A percentile compares a stretch with the other conserved stretches of the same genome.
Conservation (phyloP, 2,888 invertebrate genomes). For the Xestoiulus laeticollis region DNA sequence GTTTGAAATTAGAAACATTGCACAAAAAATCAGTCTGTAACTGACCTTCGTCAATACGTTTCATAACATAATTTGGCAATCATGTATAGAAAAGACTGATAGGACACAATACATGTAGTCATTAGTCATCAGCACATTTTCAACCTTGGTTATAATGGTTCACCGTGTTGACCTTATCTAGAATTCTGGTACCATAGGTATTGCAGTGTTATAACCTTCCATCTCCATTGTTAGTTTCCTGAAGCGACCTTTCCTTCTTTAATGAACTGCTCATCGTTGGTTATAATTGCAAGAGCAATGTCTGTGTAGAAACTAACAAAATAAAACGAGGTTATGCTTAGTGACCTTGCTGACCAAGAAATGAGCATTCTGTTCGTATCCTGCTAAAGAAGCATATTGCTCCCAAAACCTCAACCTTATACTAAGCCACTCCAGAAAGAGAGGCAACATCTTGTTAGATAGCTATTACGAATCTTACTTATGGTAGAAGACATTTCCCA, state of each 20-base stretch:
- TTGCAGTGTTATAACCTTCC: too few relatives aligned
- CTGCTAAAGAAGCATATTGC: background rate
- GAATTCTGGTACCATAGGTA: too few relatives aligned
- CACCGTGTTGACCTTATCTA: too few relatives aligned
- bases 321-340: background rate
- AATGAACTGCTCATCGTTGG: background rate
- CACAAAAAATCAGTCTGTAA: background rate
- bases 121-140: too few relatives aligned
- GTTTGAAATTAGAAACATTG: background rate
- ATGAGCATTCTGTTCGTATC: background rate
- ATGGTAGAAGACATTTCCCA: too few relatives aligned
- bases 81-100: too few relatives aligned
- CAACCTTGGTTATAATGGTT: too few relatives aligned
- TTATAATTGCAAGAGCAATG: background rate
- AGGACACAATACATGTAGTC: too few relatives aligned
- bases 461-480: background rate
- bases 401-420: background rate
- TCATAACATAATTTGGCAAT: too few relatives aligned
- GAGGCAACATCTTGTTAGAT: background rate
- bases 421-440: background rate
- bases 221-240: background rate
- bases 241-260: background rate
- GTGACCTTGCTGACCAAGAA: slow-evolving; percentile 20
- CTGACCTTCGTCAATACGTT: too few relatives aligned
- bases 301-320: background rate